These are phyloP conservation scores for Scaeva pyrastri DNA, from an alignment of 2,888 invertebrate species.

Conservation along the genomic window DNA sequence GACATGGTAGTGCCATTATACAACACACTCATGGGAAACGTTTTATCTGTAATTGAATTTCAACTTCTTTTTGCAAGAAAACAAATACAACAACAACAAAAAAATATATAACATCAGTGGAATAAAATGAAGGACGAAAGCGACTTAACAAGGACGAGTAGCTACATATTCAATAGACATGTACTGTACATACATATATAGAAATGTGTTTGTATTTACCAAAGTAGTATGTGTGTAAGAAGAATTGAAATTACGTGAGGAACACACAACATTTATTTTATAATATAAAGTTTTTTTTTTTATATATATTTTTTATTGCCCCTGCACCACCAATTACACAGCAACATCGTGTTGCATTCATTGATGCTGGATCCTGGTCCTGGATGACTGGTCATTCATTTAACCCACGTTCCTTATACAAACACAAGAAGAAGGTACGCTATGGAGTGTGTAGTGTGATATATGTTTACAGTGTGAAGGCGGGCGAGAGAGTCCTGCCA, in stretches of 20 bases:
- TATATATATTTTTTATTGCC: conserved; percentile 5
- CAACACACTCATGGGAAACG: conserved; percentile 54
- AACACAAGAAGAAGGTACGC: neutral
- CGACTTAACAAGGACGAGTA: conserved; percentile 1
- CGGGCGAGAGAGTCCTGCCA: neutral
- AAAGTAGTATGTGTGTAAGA: neutral
- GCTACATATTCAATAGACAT: too few species aligned
- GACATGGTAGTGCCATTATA: conserved; percentile 63
- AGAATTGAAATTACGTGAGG: conserved; percentile 20
- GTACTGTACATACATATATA: neutral
- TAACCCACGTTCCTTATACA: neutral
- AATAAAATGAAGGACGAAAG: neutral
- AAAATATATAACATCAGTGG: neutral
- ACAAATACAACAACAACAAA: neutral
- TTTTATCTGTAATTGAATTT: conserved; percentile 71
- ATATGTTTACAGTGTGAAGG: neutral
- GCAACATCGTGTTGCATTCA: conserved; percentile 27
- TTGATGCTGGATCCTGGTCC: conserved; percentile 8
- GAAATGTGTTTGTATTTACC: neutral
- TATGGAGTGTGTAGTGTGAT: neutral
- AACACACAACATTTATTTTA: conserved; percentile 31
- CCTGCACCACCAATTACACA: conserved; percentile 16
- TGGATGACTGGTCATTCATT: conserved; percentile 6
- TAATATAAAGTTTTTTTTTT: neutral
- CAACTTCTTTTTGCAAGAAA: conserved; percentile 37